Conservation (phyloP, 2,113 vertebrate genomes). For the Panthera leo region DNA sequence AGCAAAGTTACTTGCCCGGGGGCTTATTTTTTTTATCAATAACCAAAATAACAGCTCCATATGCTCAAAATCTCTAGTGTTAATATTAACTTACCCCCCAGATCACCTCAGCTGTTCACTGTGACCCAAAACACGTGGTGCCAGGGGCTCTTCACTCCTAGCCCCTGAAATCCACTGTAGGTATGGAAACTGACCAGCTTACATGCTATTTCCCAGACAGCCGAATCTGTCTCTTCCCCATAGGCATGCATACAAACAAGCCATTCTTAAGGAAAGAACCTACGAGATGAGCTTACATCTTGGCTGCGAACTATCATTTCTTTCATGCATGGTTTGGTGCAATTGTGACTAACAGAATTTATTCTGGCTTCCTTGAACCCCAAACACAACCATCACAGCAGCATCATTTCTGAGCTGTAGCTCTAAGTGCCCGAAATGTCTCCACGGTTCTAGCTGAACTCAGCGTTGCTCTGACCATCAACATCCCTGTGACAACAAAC, state of each 20-base stretch:
- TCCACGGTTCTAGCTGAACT: background rate
- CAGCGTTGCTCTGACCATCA: background rate
- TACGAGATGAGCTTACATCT: background rate
- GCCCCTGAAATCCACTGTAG: background rate
- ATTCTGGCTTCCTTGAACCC: conserved; percentile 53
- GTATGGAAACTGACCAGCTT: conserved; percentile 7
- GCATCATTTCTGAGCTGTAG: background rate
- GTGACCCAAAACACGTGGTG: conserved; percentile 61
- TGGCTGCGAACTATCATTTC: conserved; percentile 29
- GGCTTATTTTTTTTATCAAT: conserved; percentile 42
- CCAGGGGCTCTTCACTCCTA: background rate
- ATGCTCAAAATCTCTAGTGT: conserved; percentile 41
- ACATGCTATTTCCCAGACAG: conserved; percentile 45
- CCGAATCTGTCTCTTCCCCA: conserved; percentile 58
- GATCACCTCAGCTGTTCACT: conserved; percentile 41
- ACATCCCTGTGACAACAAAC: background rate
- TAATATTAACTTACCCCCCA: conserved; percentile 28
- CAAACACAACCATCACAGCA: background rate
- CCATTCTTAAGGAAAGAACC: conserved; percentile 26
- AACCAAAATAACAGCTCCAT: conserved; percentile 23
- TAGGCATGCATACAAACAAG: conserved; percentile 66
- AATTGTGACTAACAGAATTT: conserved; percentile 31
- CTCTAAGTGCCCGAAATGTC: background rate
- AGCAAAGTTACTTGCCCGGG: background rate
- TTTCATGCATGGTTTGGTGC: background rate